These are phyloP conservation scores for Trinorchestia longiramus DNA, from an alignment of 1,140 invertebrate species.

Conservation along the genomic window DNA sequence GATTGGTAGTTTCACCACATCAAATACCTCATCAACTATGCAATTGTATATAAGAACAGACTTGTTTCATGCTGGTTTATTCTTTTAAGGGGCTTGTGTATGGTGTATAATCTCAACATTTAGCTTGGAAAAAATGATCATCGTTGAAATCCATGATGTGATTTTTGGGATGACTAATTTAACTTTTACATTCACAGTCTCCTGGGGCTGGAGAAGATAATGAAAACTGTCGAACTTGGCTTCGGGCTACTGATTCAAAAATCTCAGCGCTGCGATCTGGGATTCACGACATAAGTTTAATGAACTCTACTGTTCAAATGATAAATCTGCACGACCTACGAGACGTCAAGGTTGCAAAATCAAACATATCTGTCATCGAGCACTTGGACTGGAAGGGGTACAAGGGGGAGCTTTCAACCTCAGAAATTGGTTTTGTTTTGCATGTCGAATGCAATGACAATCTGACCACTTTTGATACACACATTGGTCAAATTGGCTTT, in stretches of 20 bases:
- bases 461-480: background rate
- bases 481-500: background rate
- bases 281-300: constrained; percentile 27
- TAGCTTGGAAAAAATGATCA: background rate
- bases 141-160: background rate
- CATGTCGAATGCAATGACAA: background rate
- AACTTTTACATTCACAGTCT: background rate
- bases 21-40: background rate
- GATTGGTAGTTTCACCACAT: too few species aligned
- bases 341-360: background rate
- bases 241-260: background rate
- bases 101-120: background rate
- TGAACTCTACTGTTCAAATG: background rate
- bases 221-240: background rate
- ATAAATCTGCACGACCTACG: constrained; percentile 18
- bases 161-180: background rate
- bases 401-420: background rate
- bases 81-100: background rate
- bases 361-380: background rate
- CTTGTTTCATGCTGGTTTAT: background rate
- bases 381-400: constrained; percentile 29
- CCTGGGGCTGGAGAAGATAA: background rate
- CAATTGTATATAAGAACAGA: background rate
- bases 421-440: background rate
- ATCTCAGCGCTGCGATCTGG: background rate